Evolutionary conservation across 2,888 invertebrate species (phyloP).

Genomic region (Drosophila kuntzei): DNA sequence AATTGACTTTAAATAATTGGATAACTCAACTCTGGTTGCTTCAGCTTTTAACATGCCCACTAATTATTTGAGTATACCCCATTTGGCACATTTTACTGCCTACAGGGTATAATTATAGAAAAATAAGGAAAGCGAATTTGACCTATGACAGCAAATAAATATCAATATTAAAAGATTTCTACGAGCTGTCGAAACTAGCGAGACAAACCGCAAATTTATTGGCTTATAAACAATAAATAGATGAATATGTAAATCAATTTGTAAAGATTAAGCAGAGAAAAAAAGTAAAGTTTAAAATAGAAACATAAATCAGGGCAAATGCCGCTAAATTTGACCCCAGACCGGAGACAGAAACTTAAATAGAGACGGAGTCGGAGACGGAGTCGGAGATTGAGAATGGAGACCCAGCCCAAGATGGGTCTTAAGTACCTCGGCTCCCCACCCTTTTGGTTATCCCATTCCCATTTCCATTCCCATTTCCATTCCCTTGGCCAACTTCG

Average conservation of each 20-base stretch:
- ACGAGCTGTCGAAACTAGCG: constrained; percentile 18
- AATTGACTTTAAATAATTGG: not conserved
- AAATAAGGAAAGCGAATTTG: constrained; percentile 63
- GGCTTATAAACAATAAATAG: constrained; percentile 8
- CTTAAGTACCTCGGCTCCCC: not conserved
- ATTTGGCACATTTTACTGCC: not conserved
- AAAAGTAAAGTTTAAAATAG: constrained; percentile 13
- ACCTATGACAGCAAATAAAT: constrained; percentile 60
- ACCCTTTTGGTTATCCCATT: too few relatives aligned
- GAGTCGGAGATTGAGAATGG: not conserved
- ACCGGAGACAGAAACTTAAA: not conserved
- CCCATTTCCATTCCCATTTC: too few relatives aligned
- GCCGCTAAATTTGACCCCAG: constrained; percentile 26
- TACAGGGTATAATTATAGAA: constrained; percentile 6
- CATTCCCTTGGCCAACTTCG: constrained; percentile 10
- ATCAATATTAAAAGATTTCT: constrained; percentile 45
- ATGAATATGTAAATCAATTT: constrained; percentile 13
- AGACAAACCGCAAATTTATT: constrained; percentile 40
- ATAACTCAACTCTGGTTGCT: not conserved
- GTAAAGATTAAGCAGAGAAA: constrained; percentile 8
- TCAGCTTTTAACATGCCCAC: not conserved
- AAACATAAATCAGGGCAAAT: constrained; percentile 22
- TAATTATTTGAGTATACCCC: not conserved
- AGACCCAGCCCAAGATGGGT: constrained; percentile 21
- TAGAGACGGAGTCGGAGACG: not conserved